Percentiles rank a stretch among this genome's conserved stretches.
These are phyloP conservation scores for Callinectes sapidus DNA, from an alignment of 2,888 invertebrate species.

Conservation along the genomic window DNA sequence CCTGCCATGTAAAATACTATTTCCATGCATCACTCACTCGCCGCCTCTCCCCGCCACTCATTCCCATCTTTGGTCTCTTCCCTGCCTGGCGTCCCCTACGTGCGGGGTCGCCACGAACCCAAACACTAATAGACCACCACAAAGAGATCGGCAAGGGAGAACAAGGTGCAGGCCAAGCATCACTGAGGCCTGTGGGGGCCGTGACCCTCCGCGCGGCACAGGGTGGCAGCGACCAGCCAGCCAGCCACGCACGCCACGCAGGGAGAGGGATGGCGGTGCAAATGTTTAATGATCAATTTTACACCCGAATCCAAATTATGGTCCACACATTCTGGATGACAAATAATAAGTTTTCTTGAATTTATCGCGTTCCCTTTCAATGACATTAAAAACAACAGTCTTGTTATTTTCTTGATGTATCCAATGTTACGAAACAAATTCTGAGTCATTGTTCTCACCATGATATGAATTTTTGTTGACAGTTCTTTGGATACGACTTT, in stretches of 20 bases:
- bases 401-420: neutral
- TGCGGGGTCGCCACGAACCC: neutral
- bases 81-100: conserved; percentile 9
- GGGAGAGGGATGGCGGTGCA: neutral
- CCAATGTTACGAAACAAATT: neutral
- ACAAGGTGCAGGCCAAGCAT: neutral
- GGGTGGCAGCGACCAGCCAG: neutral
- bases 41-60: conserved; percentile 3
- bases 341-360: neutral
- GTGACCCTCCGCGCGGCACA: conserved; percentile 4
- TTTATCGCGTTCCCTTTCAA: neutral
- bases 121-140: neutral
- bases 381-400: neutral
- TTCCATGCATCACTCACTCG: neutral
- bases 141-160: conserved; percentile 11
- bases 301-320: neutral
- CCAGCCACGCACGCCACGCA: neutral
- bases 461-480: neutral
- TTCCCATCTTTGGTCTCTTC: neutral
- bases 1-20: neutral
- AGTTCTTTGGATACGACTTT: neutral
- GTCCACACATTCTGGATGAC: neutral
- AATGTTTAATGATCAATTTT: neutral
- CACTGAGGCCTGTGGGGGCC: conserved; percentile 22
- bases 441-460: neutral